Evolutionary conservation across 2,888 invertebrate genomes (phyloP).

Genomic region (Argyresthia albistria): DNA sequence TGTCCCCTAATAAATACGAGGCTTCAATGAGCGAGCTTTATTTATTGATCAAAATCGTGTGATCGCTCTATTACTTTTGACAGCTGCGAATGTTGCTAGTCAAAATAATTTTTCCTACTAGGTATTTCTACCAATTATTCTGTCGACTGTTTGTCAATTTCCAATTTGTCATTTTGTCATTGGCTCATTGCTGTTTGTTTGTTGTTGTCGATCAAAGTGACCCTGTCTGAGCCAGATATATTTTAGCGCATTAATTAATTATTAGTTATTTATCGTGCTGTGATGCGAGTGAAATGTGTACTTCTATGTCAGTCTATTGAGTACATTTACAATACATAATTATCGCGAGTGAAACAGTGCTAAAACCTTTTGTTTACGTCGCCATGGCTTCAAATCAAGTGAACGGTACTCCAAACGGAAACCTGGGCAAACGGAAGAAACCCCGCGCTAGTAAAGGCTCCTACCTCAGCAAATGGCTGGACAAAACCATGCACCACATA

Average conservation of each 20-base stretch:
- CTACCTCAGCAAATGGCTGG: constrained; percentile 65
- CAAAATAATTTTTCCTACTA: neutral
- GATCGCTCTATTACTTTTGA: too few species aligned
- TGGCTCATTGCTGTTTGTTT: too few species aligned
- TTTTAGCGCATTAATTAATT: too few species aligned
- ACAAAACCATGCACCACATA: constrained; percentile 58
- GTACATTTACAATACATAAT: too few species aligned
- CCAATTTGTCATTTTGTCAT: neutral
- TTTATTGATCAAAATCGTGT: too few species aligned
- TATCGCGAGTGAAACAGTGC: too few species aligned
- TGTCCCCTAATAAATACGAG: too few species aligned
- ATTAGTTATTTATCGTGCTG: too few species aligned
- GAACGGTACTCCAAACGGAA: constrained; percentile 49
- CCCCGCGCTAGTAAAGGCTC: constrained; percentile 50
- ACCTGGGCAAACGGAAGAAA: constrained; percentile 65
- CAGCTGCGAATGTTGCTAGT: neutral
- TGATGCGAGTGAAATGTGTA: too few species aligned
- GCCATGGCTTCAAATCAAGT: constrained; percentile 37
- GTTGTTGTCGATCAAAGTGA: neutral
- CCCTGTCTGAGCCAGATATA: neutral
- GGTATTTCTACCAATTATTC: neutral
- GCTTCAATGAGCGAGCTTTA: too few species aligned
- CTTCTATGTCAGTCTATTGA: too few species aligned
- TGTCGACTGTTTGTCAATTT: neutral
- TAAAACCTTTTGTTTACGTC: neutral